These are phyloP conservation scores for Pangasius sanitwongsei DNA, from an alignment of 2,797 vertebrate genomes.

Conservation along the genomic window DNA sequence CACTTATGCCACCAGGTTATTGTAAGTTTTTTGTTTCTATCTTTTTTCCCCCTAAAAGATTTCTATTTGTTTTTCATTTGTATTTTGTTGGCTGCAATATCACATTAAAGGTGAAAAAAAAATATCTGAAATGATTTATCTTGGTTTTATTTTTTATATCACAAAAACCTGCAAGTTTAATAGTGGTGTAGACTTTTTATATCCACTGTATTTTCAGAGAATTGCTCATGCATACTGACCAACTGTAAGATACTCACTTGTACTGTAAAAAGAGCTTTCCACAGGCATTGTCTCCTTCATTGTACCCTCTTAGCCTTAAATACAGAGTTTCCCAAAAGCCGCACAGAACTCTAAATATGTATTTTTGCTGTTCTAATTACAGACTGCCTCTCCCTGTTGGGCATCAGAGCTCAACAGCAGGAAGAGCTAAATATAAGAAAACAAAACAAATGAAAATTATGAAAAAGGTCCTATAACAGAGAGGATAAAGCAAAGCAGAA, in stretches of 20 bases:
- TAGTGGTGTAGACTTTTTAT: neutral
- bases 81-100: neutral
- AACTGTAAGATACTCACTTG: constrained; percentile 12
- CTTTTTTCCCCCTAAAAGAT: neutral
- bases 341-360: constrained; percentile 77
- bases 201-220: neutral
- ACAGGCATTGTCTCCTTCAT: constrained; percentile 74
- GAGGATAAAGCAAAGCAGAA: constrained; percentile 28
- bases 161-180: neutral
- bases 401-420: constrained; percentile 71
- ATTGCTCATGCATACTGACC: neutral
- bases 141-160: neutral
- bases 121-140: neutral
- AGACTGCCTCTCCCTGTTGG: constrained; percentile 70
- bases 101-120: neutral
- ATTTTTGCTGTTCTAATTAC: constrained; percentile 80
- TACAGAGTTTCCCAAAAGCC: constrained; percentile 77
- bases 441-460: constrained; percentile 76
- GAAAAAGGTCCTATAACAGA: constrained; percentile 63
- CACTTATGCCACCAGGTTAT: neutral
- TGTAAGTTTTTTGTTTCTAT: neutral
- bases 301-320: constrained; percentile 76
- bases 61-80: neutral
- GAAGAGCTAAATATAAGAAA: constrained; percentile 78
- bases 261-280: constrained; percentile 41